Conservation (phyloP, 2,888 invertebrate species). For the Alloplasta piceator region DNA sequence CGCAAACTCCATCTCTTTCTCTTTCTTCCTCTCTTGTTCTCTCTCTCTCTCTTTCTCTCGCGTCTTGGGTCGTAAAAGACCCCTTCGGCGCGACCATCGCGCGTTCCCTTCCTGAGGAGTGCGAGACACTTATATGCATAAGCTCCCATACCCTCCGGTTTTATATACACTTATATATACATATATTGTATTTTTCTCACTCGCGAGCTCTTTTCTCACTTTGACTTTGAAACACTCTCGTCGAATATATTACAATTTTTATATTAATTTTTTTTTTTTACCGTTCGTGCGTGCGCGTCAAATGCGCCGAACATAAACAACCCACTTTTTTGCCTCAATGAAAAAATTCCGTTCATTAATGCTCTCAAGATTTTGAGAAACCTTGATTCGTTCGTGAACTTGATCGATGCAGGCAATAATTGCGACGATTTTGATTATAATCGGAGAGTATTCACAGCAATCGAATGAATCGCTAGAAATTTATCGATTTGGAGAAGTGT, state of each 20-base stretch:
- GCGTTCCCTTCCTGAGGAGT: conserved; percentile 40
- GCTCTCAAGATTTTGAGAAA: too few species aligned
- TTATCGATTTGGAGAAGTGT: too few species aligned
- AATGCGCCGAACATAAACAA: not conserved
- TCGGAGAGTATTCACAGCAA: too few species aligned
- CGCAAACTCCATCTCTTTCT: conserved; percentile 37
- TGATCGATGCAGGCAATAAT: too few species aligned
- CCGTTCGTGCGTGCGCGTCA: conserved; percentile 32
- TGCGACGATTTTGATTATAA: too few species aligned
- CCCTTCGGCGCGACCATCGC: conserved; percentile 46
- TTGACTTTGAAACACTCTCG: conserved; percentile 72
- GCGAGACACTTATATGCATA: conserved; percentile 23
- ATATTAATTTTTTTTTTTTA: conserved; percentile 32
- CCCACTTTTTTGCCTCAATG: too few species aligned
- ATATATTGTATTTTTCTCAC: conserved; percentile 19
- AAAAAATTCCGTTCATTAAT: too few species aligned
- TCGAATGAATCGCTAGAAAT: too few species aligned
- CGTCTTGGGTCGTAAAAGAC: conserved; percentile 74
- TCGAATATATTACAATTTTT: conserved; percentile 63
- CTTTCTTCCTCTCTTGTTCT: not conserved
- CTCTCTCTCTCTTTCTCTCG: not conserved
- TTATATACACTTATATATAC: conserved; percentile 62
- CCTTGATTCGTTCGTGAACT: too few species aligned
- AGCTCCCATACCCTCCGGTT: not conserved
- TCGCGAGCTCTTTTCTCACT: conserved; percentile 23